Base-by-base conservation (phyloP, 2,113 vertebrate genomes). In the Girardinichthys multiradiatus region DNA sequence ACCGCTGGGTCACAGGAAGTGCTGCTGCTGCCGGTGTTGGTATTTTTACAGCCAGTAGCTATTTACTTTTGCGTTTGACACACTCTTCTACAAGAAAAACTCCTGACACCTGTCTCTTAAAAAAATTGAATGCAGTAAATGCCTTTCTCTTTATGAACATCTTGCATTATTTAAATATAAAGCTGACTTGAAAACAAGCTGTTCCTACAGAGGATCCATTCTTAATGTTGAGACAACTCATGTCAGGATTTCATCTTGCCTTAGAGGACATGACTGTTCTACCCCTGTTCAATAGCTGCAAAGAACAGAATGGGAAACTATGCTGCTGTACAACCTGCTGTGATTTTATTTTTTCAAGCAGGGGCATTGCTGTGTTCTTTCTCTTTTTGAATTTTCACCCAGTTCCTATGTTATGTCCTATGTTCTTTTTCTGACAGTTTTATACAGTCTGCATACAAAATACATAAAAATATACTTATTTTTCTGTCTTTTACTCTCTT, bases 261-360 rank as follows among this genome's bases (percentile, higher is more conserved):
- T 78, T 76, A 92, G 88, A 92, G 91, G 89, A 92, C 88, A 92
- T 86, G 91, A 92, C 90, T 84, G 89, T 90, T 90, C 70, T 63
- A 75, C 79, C 87, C 86, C 82, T 87, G 89, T 90, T 87, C 86
- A 80, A 80, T 76, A 71, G 88, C 89, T 90, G 85, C 86, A 85
- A 77, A 83, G 86, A 89, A 89, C 81, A 86, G 75, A 68, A 64
- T 28, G 86, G 86, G 91, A 80, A 82, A 87, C 87, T 81, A 86
- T 93, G 93, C 93, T 94, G 94, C 94, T 95, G 93, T 92, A 89
- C 78, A 81, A 91, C 91, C 90, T 89, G 87, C 91, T 92, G 91
- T 74, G 84, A 89, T 89, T 87, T 85, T 80, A 85, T 85, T 45
- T 76, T 80, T 85, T 21, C 68, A 80, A 84, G 84, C 89, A 89